Evolutionary conservation across 1,140 invertebrate species (phyloP), one percentile per base, ranked within the genome.

Genomic region (Fopius arisanus): DNA sequence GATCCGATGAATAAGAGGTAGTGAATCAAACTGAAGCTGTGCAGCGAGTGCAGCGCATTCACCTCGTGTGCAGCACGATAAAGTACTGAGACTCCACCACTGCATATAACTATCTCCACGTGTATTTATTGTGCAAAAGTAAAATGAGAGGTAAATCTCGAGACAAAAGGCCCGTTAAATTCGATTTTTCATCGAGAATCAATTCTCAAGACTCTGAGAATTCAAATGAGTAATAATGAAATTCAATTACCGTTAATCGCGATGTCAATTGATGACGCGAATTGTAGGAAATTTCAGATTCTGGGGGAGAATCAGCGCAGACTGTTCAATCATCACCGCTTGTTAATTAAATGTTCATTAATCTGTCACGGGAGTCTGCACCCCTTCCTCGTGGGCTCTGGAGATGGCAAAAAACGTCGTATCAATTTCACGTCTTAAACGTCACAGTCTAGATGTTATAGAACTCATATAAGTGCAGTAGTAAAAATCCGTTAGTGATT

Each of bases 391-490:
- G 12, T 65, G 12, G 16, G 37, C 23, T 26, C 26, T 26, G 21
- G 54, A 59, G 23, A 6, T 14, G 3, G 54, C 54, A 59, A 23
- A 77, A 75, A 72, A 67, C 76, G 74, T 79, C 68, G 76, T 63
- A 74, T 72, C 62, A 76, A 77, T 80, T 81, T 80, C 78, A 77
- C 74, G 67, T 73, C 66, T 75, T 78, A 68, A 76, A 74, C 75
- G 84, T 86, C 82, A 86, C 83, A 86, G 78, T 87, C 86, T 81
- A 75, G 78, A 86, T 87, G 75, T 80, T 74, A 80, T 73, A 79
- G 77, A 81, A 82, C 73, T 59, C 71, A 75, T 74, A 51, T 72
- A 41, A 37, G 33, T 65, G 54, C 19, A 16, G 37, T 79, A 83
- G 82, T 80, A 77, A 81, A 82, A 80, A 82, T 74, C 72, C 67